These are phyloP conservation scores for Oncorhynchus gorbuscha DNA, from an alignment of 2,113 vertebrate genomes.

Conservation along the genomic window DNA sequence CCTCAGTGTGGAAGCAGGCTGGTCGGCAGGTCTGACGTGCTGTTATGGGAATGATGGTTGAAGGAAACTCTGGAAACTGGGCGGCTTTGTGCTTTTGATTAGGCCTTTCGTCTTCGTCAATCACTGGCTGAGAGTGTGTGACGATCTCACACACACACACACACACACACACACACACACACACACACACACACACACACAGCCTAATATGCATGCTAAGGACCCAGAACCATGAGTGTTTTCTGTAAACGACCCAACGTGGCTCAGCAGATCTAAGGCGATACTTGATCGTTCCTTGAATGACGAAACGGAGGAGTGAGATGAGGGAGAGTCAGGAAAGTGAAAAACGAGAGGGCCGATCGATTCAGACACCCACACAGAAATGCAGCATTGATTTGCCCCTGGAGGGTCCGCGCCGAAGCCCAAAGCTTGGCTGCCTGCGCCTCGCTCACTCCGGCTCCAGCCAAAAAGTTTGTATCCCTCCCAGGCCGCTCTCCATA, in stretches of 20 bases:
- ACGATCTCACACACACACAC: no score
- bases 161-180: no score
- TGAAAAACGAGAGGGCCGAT: no score
- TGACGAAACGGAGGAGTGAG: slow-evolving; percentile 32
- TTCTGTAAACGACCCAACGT: no score
- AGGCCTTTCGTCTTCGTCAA: slow-evolving; percentile 58
- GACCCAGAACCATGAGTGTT: no score
- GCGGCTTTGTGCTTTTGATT: slow-evolving; percentile 63
- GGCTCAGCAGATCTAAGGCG: no score
- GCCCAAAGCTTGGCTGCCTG: slow-evolving; percentile 6
- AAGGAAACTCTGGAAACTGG: slow-evolving; percentile 55
- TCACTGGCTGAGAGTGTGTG: slow-evolving; percentile 34
- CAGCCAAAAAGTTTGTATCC: slow-evolving; percentile 58
- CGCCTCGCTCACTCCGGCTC: slow-evolving; percentile 16
- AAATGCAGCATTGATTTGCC: neutral
- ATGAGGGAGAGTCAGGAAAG: no score
- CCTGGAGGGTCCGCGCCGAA: neutral
- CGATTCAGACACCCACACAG: slow-evolving; percentile 1
- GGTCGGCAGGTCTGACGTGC: slow-evolving; percentile 56
- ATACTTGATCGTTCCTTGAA: neutral
- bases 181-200: no score
- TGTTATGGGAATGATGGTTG: slow-evolving; percentile 46
- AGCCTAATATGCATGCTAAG: no score
- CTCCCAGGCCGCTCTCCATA: slow-evolving; percentile 46
- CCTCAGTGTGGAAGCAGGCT: slow-evolving; percentile 54